Evolutionary conservation across 2,888 invertebrate genomes (phyloP).

Genomic region (Chloromyia formosa): DNA sequence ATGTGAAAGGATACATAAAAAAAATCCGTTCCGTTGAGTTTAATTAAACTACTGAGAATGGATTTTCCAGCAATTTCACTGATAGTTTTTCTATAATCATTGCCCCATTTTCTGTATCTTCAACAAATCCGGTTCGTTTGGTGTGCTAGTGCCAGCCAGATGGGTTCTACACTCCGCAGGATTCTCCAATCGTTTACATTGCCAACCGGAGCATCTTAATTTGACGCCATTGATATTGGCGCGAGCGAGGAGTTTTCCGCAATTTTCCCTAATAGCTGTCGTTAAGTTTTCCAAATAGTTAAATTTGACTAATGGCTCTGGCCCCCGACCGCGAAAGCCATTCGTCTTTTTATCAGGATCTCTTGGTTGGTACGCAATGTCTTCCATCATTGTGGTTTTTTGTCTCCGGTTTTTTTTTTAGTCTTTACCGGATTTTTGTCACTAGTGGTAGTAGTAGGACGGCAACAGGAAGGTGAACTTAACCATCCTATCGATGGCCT

Average conservation of each 20-base stretch:
- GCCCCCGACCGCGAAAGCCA: neutral
- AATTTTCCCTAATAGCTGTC: slow-evolving; percentile 37
- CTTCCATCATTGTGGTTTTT: neutral
- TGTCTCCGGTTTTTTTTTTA: neutral
- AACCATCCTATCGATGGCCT: slow-evolving; percentile 15
- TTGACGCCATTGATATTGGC: slow-evolving; percentile 24
- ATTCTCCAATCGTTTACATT: neutral
- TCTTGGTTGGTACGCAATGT: neutral
- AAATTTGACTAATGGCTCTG: slow-evolving; percentile 31
- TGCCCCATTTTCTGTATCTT: neutral
- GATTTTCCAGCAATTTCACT: slow-evolving; percentile 41
- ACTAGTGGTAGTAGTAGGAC: neutral
- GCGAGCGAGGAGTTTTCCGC: slow-evolving; percentile 9
- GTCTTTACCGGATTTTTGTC: too few relatives aligned
- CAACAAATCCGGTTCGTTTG: neutral
- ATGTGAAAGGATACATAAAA: neutral
- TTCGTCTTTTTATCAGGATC: slow-evolving; percentile 20
- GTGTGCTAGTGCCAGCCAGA: neutral
- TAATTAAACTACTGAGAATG: slow-evolving; percentile 43
- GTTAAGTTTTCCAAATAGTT: slow-evolving; percentile 40
- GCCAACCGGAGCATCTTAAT: neutral
- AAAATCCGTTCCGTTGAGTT: slow-evolving; percentile 11
- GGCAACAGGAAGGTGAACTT: neutral
- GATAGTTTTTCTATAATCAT: slow-evolving; percentile 23
- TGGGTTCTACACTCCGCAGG: neutral